phyloP scores from a whole-genome alignment of 2,888 invertebrate species.

The Clanis bilineata region DNA sequence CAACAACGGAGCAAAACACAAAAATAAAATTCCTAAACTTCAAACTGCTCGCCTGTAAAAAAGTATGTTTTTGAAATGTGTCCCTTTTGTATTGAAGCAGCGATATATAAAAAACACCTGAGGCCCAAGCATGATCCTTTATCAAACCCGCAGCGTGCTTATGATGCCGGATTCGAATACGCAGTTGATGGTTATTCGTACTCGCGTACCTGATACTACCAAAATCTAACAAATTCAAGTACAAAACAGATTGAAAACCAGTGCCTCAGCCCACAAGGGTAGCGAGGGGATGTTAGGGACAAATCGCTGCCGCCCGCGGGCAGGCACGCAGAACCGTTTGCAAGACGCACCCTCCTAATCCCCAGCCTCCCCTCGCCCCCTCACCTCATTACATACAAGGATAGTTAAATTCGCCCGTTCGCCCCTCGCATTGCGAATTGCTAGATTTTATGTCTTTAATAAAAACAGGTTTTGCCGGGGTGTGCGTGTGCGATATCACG shows the following conservation, averaged over 20 bases:
- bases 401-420: constrained; percentile 67
- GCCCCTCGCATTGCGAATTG: constrained; percentile 49
- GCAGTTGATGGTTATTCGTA: too few relatives aligned
- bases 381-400: constrained; percentile 74
- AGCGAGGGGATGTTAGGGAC: constrained; percentile 66
- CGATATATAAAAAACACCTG: too few relatives aligned
- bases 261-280: constrained; percentile 48
- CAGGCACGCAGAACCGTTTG: constrained; percentile 75
- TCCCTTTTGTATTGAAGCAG: too few relatives aligned
- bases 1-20: too few relatives aligned
- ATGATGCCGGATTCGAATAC: too few relatives aligned
- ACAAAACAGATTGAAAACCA: constrained; percentile 43
- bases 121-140: too few relatives aligned
- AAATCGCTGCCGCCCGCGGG: constrained; percentile 74
- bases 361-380: constrained; percentile 42
- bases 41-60: too few relatives aligned
- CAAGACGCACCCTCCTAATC: constrained; percentile 80
- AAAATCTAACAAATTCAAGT: background rate
- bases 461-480: constrained; percentile 50
- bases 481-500: constrained; percentile 32
- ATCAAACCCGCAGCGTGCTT: too few relatives aligned
- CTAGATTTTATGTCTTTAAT: constrained; percentile 75
- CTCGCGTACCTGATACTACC: too few relatives aligned
- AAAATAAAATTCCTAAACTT: too few relatives aligned
- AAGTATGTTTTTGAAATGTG: too few relatives aligned